Conservation (phyloP, 2,888 invertebrate genomes). For the Microctonus aethiopoides region DNA sequence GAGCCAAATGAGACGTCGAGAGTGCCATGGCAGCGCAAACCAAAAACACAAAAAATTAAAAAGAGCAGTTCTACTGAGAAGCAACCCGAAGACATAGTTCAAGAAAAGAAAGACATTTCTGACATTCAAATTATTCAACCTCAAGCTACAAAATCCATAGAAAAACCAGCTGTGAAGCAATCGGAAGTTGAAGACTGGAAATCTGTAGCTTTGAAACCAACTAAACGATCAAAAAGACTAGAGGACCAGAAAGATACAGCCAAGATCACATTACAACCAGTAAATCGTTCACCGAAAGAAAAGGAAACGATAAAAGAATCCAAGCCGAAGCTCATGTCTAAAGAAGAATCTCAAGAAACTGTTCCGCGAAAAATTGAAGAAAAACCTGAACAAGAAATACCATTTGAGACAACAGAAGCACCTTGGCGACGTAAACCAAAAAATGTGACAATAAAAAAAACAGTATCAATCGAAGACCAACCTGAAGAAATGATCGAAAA, state of each 20-base stretch:
- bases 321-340: constrained; percentile 30
- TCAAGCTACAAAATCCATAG: background rate
- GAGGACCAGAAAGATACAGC: constrained; percentile 59
- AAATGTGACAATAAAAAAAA: constrained; percentile 36
- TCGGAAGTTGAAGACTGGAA: constrained; percentile 48
- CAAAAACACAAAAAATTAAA: constrained; percentile 37
- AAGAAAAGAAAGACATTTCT: constrained; percentile 43
- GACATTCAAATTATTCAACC: background rate
- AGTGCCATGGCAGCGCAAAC: constrained; percentile 57
- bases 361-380: background rate
- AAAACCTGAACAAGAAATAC: constrained; percentile 64
- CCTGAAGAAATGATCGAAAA: constrained; percentile 40
- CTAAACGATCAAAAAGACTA: constrained; percentile 51
- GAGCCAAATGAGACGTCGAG: constrained; percentile 60
- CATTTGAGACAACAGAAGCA: constrained; percentile 58
- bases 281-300: constrained; percentile 49
- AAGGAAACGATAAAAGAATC: constrained; percentile 38
- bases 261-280: constrained; percentile 48
- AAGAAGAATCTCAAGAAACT: constrained; percentile 1
- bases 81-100: constrained; percentile 43
- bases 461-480: constrained; percentile 48
- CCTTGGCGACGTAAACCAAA: constrained; percentile 54
- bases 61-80: constrained; percentile 44
- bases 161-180: constrained; percentile 41
- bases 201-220: constrained; percentile 45